These are phyloP conservation scores for Prionailurus viverrinus DNA, from an alignment of 2,113 vertebrate species.

Conservation along the genomic window DNA sequence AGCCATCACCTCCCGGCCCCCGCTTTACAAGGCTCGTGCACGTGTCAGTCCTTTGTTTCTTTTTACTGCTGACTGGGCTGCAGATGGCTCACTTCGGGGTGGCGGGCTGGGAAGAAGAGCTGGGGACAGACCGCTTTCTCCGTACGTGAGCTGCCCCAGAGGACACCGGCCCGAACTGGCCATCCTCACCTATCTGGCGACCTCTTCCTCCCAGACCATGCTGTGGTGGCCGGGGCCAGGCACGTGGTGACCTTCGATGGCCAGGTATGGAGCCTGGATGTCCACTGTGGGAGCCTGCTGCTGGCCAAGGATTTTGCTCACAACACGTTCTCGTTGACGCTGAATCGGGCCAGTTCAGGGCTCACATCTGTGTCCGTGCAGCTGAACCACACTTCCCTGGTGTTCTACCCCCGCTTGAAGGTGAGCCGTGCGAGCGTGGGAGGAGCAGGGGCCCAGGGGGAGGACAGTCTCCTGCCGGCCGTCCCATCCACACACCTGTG, in stretches of 20 bases:
- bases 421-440: conserved; percentile 70
- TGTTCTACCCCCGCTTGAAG: conserved; percentile 88
- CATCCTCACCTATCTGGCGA: neutral
- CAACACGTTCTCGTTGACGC: conserved; percentile 85
- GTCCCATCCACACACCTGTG: neutral
- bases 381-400: conserved; percentile 84
- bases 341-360: conserved; percentile 74
- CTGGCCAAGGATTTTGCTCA: conserved; percentile 88
- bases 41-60: fast-evolving
- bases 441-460: neutral
- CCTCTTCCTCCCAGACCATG: conserved; percentile 87
- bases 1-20: neutral
- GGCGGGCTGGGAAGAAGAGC: neutral
- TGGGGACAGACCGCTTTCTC: neutral
- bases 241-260: conserved; percentile 92
- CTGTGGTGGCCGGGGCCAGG: conserved; percentile 89
- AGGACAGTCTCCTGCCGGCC: neutral
- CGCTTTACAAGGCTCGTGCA: neutral
- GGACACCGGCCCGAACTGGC: neutral
- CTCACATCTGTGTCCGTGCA: conserved; percentile 84
- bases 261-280: conserved; percentile 86
- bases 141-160: neutral
- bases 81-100: fast-evolving
- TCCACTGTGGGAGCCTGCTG: conserved; percentile 88
- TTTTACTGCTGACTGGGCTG: fast-evolving